phyloP scores from a whole-genome alignment of 2,888 invertebrate species.

The Mesorhabditis spiculigera region DNA sequence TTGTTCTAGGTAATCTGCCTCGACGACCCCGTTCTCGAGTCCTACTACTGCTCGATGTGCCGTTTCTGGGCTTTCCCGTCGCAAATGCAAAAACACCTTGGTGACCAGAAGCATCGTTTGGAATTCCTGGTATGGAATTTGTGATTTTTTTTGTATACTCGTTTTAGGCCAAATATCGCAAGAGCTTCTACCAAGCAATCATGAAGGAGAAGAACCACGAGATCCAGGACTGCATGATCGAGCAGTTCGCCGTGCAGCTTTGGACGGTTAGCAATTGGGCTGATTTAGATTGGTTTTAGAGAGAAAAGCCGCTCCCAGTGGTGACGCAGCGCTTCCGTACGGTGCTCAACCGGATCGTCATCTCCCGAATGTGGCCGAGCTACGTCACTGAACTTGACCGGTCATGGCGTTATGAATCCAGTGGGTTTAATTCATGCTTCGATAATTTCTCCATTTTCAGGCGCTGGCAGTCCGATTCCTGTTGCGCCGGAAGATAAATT shows the following conservation, averaged over 20 bases:
- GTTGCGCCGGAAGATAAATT: background rate
- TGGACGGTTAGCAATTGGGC: background rate
- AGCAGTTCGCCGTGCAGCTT: constrained; percentile 2
- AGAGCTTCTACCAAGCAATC: background rate
- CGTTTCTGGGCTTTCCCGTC: background rate
- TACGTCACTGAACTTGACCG: background rate
- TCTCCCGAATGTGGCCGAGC: background rate
- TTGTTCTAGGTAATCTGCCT: background rate
- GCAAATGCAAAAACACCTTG: background rate
- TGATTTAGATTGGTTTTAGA: background rate
- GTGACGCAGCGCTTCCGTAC: background rate
- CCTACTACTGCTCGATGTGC: constrained; percentile 5
- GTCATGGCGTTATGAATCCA: background rate
- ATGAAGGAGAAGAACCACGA: background rate
- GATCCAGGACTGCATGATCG: constrained; percentile 6
- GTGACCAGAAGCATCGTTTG: background rate
- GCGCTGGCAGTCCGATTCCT: constrained; percentile 1
- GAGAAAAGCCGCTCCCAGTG: background rate
- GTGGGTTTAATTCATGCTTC: background rate
- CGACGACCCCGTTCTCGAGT: background rate
- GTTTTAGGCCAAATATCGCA: background rate
- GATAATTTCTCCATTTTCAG: background rate
- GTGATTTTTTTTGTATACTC: too few relatives aligned
- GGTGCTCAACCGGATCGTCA: background rate
- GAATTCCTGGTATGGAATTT: background rate